Conservation (phyloP, 1,140 invertebrate genomes). For the Heliconius melpomene region DNA sequence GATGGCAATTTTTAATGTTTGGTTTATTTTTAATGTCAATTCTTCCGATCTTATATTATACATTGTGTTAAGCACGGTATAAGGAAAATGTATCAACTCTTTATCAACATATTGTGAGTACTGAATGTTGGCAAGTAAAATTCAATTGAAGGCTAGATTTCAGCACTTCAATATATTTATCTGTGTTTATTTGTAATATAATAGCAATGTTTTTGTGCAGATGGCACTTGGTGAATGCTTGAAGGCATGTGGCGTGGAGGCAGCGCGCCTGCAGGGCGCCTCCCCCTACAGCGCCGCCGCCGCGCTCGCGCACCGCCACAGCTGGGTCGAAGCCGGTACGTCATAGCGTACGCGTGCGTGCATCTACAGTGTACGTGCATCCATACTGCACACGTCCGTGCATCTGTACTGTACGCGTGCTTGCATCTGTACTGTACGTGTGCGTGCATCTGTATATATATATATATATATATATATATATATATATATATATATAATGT, state of each 20-base stretch:
- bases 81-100: no score
- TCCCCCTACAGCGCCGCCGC: slow-evolving; percentile 83
- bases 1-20: no score
- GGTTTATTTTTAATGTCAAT: no score
- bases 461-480: no score
- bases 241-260: slow-evolving; percentile 86
- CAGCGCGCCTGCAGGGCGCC: slow-evolving; percentile 83
- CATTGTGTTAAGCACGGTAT: no score
- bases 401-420: neutral
- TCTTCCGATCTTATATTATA: no score
- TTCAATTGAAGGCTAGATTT: no score
- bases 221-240: slow-evolving; percentile 85
- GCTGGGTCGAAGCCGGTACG: slow-evolving; percentile 87
- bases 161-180: no score
- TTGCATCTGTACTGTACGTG: neutral
- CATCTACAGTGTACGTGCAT: slow-evolving; percentile 11
- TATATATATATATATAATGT: no score
- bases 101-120: no score
- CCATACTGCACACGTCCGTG: neutral
- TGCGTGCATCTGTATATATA: neutral
- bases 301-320: slow-evolving; percentile 83
- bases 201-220: slow-evolving; percentile 51
- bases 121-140: no score
- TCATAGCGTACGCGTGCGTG: slow-evolving; percentile 24
- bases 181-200: no score